Conservation (phyloP, 2,113 vertebrate species). For the Chloropsis cyanopogon region DNA sequence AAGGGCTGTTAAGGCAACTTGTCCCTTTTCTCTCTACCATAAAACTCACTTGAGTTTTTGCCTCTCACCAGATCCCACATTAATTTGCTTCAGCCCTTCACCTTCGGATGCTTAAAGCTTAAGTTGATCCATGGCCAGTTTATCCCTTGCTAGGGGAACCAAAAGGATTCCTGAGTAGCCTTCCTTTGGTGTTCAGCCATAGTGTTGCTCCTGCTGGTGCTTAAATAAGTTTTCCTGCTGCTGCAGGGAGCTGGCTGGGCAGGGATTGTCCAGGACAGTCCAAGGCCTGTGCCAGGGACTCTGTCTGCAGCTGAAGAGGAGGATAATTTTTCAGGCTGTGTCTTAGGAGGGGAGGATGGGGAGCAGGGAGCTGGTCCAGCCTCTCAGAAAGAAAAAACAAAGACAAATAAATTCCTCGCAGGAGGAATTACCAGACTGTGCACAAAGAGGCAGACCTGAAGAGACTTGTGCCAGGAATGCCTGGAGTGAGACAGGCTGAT, state of each 20-base stretch:
- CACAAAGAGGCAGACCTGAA: conserved; percentile 26
- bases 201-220: accelerated
- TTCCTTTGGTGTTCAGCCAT: neutral
- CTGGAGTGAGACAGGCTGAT: neutral
- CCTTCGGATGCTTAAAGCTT: neutral
- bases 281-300: neutral
- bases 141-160: neutral
- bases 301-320: neutral
- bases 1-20: neutral
- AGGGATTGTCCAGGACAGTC: neutral
- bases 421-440: neutral
- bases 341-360: neutral
- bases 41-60: neutral
- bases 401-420: neutral
- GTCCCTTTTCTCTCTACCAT: neutral
- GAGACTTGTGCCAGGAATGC: conserved; percentile 26
- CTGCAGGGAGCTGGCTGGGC: neutral
- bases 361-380: neutral
- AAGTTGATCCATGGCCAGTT: accelerated
- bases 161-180: neutral
- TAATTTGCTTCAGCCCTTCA: neutral
- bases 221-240: neutral
- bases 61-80: neutral
- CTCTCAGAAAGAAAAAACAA: neutral
- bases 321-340: neutral